Evolutionary conservation across 1,140 invertebrate species (phyloP), one percentile per base, ranked within the genome.

Genomic region (Hirudo medicinalis): DNA sequence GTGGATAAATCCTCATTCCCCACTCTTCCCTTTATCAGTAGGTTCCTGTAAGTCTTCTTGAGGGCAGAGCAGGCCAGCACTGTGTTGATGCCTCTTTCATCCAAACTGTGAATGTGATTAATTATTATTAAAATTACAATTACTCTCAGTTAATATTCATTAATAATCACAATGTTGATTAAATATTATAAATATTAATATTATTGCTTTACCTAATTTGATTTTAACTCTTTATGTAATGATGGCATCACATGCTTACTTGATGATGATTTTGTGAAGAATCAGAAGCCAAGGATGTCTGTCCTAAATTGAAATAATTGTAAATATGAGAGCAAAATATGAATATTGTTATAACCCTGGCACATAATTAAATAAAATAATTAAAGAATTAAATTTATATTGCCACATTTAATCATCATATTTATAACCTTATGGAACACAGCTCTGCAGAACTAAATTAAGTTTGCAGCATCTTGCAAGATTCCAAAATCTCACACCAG

Each of bases 11-110:
- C 29, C 8, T 63, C 19, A 32, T 22, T 9, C 19, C 8, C 22
- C 29, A 25, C 8, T 25, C 19, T 20, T 25, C 57, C 57, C 5
- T 2, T n/a, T 32, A 63, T 63, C 29, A 63, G 13, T 11, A 63
- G 11, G 6, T 63, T n/a, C 17, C 57, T 63, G 57, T 63, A 63
- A 25, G 0, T 25, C 8, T 63, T 63, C 19, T 63, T 63, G 22
- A 63, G 29, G 2, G 57, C 57, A 32, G 57, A 63, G 57, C 57
- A 63, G 57, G 57, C 57, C 22, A 63, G 9, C 22, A 63, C 29
- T 22, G 15, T n/a, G 20, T 63, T 32, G 15, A 49, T 63, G 57
- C 8, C 22, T 63, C 29, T 63, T 63, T 32, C 8, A 11, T 22
- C 11, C 13, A 63, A 63, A 32, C 57, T 63, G 20, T 57, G 57